phyloP scores from a whole-genome alignment of 2,113 vertebrate species.

The Channa argus region DNA sequence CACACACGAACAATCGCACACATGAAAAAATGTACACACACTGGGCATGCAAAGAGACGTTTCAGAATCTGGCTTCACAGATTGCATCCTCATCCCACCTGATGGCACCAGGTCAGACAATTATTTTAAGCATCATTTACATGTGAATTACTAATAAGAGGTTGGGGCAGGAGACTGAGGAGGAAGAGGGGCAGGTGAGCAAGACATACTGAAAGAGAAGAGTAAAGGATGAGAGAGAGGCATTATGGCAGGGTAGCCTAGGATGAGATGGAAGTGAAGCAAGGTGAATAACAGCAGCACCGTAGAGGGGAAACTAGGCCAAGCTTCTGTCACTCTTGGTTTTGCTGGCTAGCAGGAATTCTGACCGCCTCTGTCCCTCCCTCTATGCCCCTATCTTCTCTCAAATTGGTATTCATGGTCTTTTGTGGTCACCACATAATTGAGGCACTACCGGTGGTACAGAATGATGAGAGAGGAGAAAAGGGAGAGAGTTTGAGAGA shows the following conservation, averaged over 20 bases:
- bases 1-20: not conserved
- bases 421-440: conserved; percentile 70
- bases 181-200: conserved; percentile 3
- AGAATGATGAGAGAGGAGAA: conserved; percentile 47
- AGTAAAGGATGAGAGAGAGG: conserved; percentile 42
- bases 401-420: conserved; percentile 71
- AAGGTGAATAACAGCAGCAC: conserved; percentile 70
- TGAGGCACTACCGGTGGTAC: conserved; percentile 55
- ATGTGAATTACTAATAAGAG: conserved; percentile 53
- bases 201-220: conserved; percentile 20
- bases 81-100: conserved; percentile 52
- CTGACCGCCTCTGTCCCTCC: not conserved
- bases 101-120: conserved; percentile 45
- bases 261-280: conserved; percentile 71
- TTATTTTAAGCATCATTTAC: conserved; percentile 68
- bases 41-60: conserved; percentile 2
- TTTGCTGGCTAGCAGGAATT: conserved; percentile 62
- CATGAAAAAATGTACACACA: not conserved
- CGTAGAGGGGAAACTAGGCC: conserved; percentile 61
- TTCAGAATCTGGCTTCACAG: conserved; percentile 41
- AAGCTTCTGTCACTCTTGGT: conserved; percentile 73
- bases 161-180: not conserved
- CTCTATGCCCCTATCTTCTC: conserved; percentile 11
- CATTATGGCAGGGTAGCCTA: conserved; percentile 52
- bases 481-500: conserved; percentile 16